These are phyloP conservation scores for Alouatta palliata DNA, from an alignment of 2,113 vertebrate genomes.

Conservation along the genomic window DNA sequence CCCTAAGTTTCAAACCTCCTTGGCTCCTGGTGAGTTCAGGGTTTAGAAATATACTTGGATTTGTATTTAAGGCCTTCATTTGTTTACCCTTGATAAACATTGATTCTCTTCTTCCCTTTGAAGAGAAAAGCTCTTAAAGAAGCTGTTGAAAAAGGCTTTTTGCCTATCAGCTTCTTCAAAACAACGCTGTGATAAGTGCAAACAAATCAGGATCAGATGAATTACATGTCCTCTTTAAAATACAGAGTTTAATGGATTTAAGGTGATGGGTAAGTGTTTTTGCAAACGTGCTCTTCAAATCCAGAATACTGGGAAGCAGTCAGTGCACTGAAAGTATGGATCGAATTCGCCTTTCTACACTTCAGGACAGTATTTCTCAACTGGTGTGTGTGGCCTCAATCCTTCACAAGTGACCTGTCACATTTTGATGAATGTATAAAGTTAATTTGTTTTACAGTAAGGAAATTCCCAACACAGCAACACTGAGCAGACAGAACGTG, in stretches of 20 bases:
- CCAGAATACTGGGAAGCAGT: not conserved
- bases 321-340: not conserved
- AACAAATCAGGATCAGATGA: constrained; percentile 63
- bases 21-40: constrained; percentile 34
- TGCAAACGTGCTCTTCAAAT: constrained; percentile 15
- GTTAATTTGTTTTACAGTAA: not conserved
- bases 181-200: constrained; percentile 59
- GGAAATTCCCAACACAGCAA: not conserved
- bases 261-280: not conserved
- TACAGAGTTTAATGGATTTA: not conserved
- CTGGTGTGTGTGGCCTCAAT: not conserved
- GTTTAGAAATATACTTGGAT: constrained; percentile 32
- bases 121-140: constrained; percentile 54
- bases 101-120: constrained; percentile 9
- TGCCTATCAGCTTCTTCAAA: constrained; percentile 67
- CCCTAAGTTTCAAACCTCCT: not conserved
- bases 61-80: constrained; percentile 39
- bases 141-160: constrained; percentile 66
- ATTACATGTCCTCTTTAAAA: constrained; percentile 63
- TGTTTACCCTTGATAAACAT: constrained; percentile 62
- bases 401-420: not conserved
- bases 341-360: not conserved
- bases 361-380: not conserved
- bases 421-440: not conserved
- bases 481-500: not conserved